Conservation (phyloP, 2,113 vertebrate genomes). For the Myrmecophaga tridactyla region DNA sequence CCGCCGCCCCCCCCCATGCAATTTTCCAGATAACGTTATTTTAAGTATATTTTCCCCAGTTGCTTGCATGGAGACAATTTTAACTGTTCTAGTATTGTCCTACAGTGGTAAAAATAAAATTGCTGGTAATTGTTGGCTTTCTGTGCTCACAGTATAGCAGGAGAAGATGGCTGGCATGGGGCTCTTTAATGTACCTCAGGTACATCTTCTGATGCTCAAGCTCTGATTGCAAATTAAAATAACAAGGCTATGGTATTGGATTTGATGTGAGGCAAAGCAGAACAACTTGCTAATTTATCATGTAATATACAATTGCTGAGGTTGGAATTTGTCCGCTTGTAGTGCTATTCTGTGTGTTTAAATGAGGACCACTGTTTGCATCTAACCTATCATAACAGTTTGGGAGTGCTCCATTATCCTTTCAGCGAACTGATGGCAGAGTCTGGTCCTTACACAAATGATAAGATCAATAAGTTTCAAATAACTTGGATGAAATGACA, state of each 20-base stretch:
- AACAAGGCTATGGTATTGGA: slow-evolving; percentile 67
- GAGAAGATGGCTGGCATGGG: slow-evolving; percentile 70
- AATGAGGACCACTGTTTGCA: slow-evolving; percentile 82
- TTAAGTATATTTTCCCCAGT: slow-evolving; percentile 73
- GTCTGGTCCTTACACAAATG: slow-evolving; percentile 80
- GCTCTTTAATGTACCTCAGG: slow-evolving; percentile 60
- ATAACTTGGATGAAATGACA: slow-evolving; percentile 83
- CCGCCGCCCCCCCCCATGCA: too few species aligned
- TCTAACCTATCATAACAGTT: slow-evolving; percentile 83
- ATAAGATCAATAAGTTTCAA: slow-evolving; percentile 86
- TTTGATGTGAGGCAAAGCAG: slow-evolving; percentile 80
- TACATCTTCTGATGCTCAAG: slow-evolving; percentile 67
- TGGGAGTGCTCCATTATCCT: slow-evolving; percentile 86
- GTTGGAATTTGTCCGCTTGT: slow-evolving; percentile 80
- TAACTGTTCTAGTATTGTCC: slow-evolving; percentile 78
- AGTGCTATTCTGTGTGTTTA: slow-evolving; percentile 81
- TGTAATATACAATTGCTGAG: slow-evolving; percentile 77
- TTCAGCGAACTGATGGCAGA: slow-evolving; percentile 84
- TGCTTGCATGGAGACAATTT: slow-evolving; percentile 77
- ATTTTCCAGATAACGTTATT: slow-evolving; percentile 77
- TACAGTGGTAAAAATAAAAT: slow-evolving; percentile 80
- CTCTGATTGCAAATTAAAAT: slow-evolving; percentile 79
- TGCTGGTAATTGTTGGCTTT: slow-evolving; percentile 78
- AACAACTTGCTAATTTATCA: slow-evolving; percentile 81
- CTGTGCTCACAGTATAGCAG: slow-evolving; percentile 66